phyloP scores from a whole-genome alignment of 2,797 vertebrate genomes.

The Lerista edwardsae region DNA sequence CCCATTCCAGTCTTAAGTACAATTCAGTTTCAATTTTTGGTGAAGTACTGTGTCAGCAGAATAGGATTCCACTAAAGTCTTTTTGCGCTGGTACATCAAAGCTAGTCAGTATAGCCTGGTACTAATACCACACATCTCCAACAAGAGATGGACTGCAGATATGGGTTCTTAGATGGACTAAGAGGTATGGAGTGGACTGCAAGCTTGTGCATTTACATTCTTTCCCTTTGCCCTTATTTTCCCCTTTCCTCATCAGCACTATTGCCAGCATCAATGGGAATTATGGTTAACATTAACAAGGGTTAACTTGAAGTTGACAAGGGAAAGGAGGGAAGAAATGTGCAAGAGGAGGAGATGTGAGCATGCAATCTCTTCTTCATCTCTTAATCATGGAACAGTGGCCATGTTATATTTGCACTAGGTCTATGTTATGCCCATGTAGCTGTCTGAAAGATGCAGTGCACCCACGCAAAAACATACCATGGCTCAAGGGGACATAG shows the following conservation, averaged over 20 bases:
- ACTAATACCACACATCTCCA: background rate
- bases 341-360: background rate
- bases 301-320: background rate
- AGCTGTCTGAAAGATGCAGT: too few relatives aligned
- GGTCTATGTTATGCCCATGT: too few relatives aligned
- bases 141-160: too few relatives aligned
- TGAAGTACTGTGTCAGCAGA: background rate
- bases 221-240: background rate
- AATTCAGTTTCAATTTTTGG: constrained; percentile 1
- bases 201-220: background rate
- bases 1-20: background rate
- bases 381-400: background rate
- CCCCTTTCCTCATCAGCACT: background rate
- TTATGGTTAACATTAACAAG: background rate
- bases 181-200: background rate
- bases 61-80: background rate
- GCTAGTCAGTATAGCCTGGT: background rate
- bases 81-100: background rate
- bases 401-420: background rate
- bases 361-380: background rate
- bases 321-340: background rate
- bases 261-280: background rate
- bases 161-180: too few relatives aligned
- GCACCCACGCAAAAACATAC: too few relatives aligned
- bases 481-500: too few relatives aligned